A percentile compares a stretch with the other conserved stretches of the same genome.
Conservation (phyloP, 1,140 invertebrate genomes). For the Hypsibius dujardini region DNA sequence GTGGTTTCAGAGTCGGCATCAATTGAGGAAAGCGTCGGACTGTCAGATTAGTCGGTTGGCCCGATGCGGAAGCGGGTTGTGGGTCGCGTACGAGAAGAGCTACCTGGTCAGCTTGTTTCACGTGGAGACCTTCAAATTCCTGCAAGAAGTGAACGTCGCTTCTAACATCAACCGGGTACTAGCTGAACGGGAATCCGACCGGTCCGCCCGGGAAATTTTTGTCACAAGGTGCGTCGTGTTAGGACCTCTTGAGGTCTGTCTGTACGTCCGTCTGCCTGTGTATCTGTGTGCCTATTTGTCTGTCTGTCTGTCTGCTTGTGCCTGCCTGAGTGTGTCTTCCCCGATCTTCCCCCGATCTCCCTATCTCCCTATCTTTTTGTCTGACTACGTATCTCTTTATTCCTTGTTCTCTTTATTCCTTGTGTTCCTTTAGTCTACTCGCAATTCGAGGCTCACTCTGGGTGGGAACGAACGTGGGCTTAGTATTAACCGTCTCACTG, state of each 20-base stretch:
- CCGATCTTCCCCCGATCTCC: too few species aligned
- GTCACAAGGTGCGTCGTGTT: slow-evolving; percentile 13
- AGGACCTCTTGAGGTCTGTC: too few species aligned
- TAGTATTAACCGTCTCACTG: slow-evolving; percentile 70
- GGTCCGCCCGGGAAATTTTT: background rate
- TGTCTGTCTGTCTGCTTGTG: too few species aligned
- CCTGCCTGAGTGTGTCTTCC: too few species aligned
- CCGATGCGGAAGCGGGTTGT: slow-evolving; percentile 77
- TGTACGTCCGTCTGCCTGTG: too few species aligned
- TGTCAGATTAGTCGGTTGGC: slow-evolving; percentile 45
- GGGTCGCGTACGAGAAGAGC: slow-evolving; percentile 71
- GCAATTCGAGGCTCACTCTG: slow-evolving; percentile 62
- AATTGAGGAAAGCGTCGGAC: slow-evolving; percentile 20
- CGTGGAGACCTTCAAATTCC: slow-evolving; percentile 77
- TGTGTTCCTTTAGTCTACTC: slow-evolving; percentile 43
- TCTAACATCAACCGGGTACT: slow-evolving; percentile 59
- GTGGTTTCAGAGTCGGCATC: slow-evolving; percentile 19
- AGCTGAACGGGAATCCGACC: slow-evolving; percentile 21
- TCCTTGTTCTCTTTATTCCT: too few species aligned
- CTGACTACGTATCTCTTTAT: too few species aligned
- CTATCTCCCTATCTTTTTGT: too few species aligned
- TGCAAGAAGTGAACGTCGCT: slow-evolving; percentile 76
- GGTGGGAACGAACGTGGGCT: slow-evolving; percentile 86
- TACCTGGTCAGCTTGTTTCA: slow-evolving; percentile 80
- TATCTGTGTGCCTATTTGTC: too few species aligned